Conservation (phyloP, 2,113 vertebrate species). For the Colaptes auratus region DNA sequence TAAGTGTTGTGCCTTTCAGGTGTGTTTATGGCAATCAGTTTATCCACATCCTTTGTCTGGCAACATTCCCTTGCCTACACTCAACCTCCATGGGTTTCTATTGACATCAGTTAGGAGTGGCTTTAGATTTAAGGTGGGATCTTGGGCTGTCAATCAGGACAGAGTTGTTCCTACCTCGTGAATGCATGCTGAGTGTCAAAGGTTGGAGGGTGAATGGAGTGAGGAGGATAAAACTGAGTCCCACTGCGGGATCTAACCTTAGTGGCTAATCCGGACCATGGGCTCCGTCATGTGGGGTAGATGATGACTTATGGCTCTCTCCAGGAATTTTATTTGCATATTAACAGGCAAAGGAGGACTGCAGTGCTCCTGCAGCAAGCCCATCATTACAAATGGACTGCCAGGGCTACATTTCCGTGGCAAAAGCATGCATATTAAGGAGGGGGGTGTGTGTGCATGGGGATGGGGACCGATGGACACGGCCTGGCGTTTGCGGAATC, state of each 20-base stretch:
- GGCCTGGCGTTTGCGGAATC: neutral
- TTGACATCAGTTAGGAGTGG: neutral
- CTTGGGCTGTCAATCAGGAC: neutral
- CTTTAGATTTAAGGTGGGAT: neutral
- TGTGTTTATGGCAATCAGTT: neutral
- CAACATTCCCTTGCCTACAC: neutral
- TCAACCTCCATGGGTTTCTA: neutral
- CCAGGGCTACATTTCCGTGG: neutral
- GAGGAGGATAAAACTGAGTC: neutral
- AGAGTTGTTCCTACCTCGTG: neutral
- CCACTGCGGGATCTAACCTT: neutral
- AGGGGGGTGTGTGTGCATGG: neutral
- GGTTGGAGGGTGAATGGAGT: neutral
- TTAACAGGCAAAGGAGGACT: slow-evolving; percentile 69
- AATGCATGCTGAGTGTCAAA: neutral
- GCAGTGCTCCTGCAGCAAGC: slow-evolving; percentile 63
- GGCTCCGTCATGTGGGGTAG: neutral
- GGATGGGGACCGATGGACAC: accelerated
- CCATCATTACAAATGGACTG: slow-evolving; percentile 30
- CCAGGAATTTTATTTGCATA: slow-evolving; percentile 76
- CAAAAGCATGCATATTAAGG: slow-evolving; percentile 44
- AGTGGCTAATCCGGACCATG: neutral
- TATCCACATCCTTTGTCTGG: neutral
- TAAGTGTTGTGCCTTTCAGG: neutral
- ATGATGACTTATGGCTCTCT: slow-evolving; percentile 17